A percentile compares a stretch with the other conserved stretches of the same genome.
Evolutionary conservation across 2,888 invertebrate genomes (phyloP).

Genomic region (Eristalis arbustorum): DNA sequence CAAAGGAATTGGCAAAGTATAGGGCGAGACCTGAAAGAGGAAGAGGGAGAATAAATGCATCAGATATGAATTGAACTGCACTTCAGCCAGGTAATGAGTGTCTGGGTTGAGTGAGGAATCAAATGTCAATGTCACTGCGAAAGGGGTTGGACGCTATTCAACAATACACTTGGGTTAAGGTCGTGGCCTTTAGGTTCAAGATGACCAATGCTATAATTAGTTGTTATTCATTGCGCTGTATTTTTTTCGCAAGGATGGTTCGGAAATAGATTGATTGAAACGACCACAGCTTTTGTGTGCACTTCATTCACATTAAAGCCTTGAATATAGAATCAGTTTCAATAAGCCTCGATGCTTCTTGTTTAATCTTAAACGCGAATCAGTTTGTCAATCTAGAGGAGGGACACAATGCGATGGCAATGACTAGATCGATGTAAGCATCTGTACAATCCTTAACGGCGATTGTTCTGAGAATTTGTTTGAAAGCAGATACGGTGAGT

Average conservation of each 20-base stretch:
- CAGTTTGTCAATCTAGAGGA: too few relatives aligned
- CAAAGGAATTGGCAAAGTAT: constrained; percentile 86
- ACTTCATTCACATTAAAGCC: background rate
- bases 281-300: background rate
- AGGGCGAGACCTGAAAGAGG: constrained; percentile 82
- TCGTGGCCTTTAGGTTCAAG: constrained; percentile 23
- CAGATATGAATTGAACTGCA: constrained; percentile 1
- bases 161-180: constrained; percentile 45
- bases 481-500: too few relatives aligned
- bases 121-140: constrained; percentile 59
- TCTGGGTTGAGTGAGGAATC: constrained; percentile 36
- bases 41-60: background rate
- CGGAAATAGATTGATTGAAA: background rate
- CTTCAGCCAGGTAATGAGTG: background rate
- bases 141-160: background rate
- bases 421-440: too few relatives aligned
- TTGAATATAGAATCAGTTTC: background rate
- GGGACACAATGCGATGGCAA: too few relatives aligned
- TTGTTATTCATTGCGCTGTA: background rate
- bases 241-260: background rate
- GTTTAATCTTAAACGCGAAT: too few relatives aligned
- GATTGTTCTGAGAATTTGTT: too few relatives aligned
- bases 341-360: too few relatives aligned
- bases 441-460: too few relatives aligned
- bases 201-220: background rate